Percentiles rank a stretch among this genome's conserved stretches.
phyloP scores from a whole-genome alignment of 2,888 invertebrate genomes.

The Heliconius ismenius region DNA sequence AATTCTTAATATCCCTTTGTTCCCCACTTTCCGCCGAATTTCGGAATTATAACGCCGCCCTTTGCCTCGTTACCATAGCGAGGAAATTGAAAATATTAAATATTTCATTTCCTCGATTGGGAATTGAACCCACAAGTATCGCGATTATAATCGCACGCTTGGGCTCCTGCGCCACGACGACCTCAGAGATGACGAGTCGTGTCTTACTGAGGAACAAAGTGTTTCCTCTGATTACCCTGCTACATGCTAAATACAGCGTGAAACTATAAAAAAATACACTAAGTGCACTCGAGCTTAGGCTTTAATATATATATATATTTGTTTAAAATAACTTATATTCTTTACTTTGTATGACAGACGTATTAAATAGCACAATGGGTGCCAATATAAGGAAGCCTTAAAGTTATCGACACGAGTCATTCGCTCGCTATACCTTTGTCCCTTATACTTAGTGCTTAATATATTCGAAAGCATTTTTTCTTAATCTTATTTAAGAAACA shows the following conservation, averaged over 20 bases:
- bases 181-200: neutral
- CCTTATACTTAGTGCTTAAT: neutral
- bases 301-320: too few relatives aligned
- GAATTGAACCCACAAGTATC: neutral
- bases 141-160: too few relatives aligned
- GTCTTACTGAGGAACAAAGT: too few relatives aligned
- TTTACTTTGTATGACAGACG: neutral
- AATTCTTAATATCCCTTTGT: too few relatives aligned
- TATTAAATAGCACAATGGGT: neutral
- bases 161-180: neutral
- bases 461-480: constrained; percentile 2
- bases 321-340: neutral
- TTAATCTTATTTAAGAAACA: constrained; percentile 14
- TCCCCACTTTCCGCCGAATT: too few relatives aligned
- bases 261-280: too few relatives aligned
- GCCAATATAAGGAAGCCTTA: constrained; percentile 17
- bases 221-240: too few relatives aligned
- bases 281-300: too few relatives aligned
- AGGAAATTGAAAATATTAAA: neutral
- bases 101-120: neutral
- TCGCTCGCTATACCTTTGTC: neutral
- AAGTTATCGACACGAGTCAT: neutral
- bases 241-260: too few relatives aligned
- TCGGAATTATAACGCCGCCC: too few relatives aligned
- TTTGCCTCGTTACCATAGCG: neutral